phyloP scores from a whole-genome alignment of 1,140 invertebrate species.

The Harpegnathos saltator region DNA sequence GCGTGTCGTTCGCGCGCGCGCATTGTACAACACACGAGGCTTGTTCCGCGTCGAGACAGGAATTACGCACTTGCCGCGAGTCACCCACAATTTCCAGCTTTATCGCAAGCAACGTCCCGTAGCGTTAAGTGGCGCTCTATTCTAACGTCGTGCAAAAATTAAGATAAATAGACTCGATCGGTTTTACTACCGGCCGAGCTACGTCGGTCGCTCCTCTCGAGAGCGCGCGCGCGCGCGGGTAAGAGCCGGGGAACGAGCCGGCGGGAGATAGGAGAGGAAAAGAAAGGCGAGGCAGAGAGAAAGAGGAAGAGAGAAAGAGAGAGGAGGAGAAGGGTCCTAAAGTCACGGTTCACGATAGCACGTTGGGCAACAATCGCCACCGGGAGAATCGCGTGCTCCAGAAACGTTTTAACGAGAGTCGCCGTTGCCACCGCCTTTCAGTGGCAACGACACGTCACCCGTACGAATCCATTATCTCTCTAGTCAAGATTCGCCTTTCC shows the following conservation, averaged over 20 bases:
- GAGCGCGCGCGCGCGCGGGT: too few relatives aligned
- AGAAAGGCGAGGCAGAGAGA: conserved; percentile 42
- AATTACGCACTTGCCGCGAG: background rate
- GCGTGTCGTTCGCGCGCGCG: too few relatives aligned
- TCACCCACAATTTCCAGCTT: conserved; percentile 3
- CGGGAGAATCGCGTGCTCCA: conserved; percentile 76
- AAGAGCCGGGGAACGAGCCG: conserved; percentile 3
- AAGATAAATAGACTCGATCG: conserved; percentile 11
- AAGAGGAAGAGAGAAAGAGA: conserved; percentile 29
- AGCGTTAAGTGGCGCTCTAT: background rate
- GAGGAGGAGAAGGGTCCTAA: conserved; percentile 29
- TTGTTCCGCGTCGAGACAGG: background rate
- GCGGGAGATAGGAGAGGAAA: conserved; percentile 15
- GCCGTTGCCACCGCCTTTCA: conserved; percentile 61
- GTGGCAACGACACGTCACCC: conserved; percentile 57
- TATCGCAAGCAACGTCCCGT: background rate
- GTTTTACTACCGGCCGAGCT: background rate
- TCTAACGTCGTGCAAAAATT: background rate
- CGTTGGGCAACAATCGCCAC: conserved; percentile 72
- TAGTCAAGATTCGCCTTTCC: conserved; percentile 28
- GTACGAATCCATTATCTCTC: conserved; percentile 61
- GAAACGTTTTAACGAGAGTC: conserved; percentile 73
- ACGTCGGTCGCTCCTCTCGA: background rate
- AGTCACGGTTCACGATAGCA: conserved; percentile 68
- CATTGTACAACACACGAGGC: background rate